Evolutionary conservation across 92 coral and sea anemone species (phyloP).

Genomic region (Umimayanthus chanpuru): DNA sequence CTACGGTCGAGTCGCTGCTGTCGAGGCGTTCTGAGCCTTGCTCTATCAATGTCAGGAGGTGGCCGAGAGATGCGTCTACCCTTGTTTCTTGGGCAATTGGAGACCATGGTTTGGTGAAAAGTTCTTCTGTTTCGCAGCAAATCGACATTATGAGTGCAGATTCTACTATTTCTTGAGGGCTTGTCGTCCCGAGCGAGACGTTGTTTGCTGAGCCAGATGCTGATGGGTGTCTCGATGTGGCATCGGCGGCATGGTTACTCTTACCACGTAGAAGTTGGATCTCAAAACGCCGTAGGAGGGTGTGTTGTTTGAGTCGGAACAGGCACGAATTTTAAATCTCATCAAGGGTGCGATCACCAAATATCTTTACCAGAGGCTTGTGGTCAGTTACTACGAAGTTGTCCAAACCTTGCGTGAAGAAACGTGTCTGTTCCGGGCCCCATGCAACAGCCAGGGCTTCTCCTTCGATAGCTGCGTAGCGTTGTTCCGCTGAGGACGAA

Average conservation of each 20-base stretch:
- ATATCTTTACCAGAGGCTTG: slow-evolving; percentile 58
- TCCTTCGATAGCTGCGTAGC: slow-evolving; percentile 73
- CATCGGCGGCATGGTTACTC: slow-evolving; percentile 55
- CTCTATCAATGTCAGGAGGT: slow-evolving; percentile 2
- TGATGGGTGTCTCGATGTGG: slow-evolving; percentile 54
- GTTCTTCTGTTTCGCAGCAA: neutral
- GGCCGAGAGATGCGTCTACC: slow-evolving; percentile 22
- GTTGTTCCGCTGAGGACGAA: slow-evolving; percentile 68
- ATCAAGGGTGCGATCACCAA: slow-evolving; percentile 59
- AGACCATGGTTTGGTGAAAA: slow-evolving; percentile 15
- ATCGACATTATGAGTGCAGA: slow-evolving; percentile 37
- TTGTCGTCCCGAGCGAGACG: neutral
- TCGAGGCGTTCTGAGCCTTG: neutral
- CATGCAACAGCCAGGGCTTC: slow-evolving; percentile 76
- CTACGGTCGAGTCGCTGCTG: neutral
- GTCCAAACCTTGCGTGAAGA: slow-evolving; percentile 75
- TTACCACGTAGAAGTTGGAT: slow-evolving; percentile 54
- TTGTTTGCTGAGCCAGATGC: slow-evolving; percentile 23
- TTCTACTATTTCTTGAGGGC: neutral
- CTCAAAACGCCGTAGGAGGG: slow-evolving; percentile 46
- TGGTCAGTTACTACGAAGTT: slow-evolving; percentile 51
- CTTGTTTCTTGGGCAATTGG: slow-evolving; percentile 23
- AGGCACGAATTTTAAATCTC: slow-evolving; percentile 57
- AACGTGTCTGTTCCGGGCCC: slow-evolving; percentile 69
- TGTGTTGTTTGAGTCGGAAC: slow-evolving; percentile 53